Base-by-base conservation (phyloP, 2,888 invertebrate genomes). In the Eulithis prunata region DNA sequence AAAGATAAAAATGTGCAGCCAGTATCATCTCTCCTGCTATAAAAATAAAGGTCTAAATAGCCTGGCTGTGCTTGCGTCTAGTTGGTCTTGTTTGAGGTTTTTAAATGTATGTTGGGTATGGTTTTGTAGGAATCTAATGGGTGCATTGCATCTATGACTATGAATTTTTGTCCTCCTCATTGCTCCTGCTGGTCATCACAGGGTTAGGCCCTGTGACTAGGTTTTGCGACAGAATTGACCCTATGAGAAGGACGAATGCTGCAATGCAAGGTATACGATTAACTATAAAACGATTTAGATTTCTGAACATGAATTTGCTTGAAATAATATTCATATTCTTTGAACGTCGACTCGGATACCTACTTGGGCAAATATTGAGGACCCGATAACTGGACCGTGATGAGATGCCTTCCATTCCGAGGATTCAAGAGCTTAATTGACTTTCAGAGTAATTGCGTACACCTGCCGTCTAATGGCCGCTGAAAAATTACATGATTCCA, bases 1-100 rank as follows among this genome's bases (percentile, higher is more conserved):
- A 86, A 83, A 84, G 82, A 78, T 76, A 80, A 79, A 82, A 81
- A 80, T 78, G 54, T 68, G 64, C 74, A 70, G 60, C 63, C 54
- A 10, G 55, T 32, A 21, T 41, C 66, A 69, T 58, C 62, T 58
- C 68, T 81, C 73, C 28, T 0, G 0, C 8, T 5, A 10, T 10
- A 0, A 45, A 4, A 46, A 75, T 77, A 83, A 57, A 63, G 78
- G 61, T 60, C 13, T 67, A 28, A 77, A 68, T 80, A 1, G 55
- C 8, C 38, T 59, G 60, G 10, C 57, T 6, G 4, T 11, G 5
- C 1, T 11, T 12, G 12, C 3, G 8, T 51, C 13, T 51, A 11
- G 12, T 55, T 68, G 64, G 66, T 71, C 70, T 71, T 71, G 73
- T 77, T 79, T 77, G 74, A 75, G 76, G 75, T 77, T 78, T 77